A percentile compares a stretch with the other conserved stretches of the same genome.
These are phyloP conservation scores for Polypterus bichir DNA, from an alignment of 2,113 vertebrate species.

Conservation along the genomic window DNA sequence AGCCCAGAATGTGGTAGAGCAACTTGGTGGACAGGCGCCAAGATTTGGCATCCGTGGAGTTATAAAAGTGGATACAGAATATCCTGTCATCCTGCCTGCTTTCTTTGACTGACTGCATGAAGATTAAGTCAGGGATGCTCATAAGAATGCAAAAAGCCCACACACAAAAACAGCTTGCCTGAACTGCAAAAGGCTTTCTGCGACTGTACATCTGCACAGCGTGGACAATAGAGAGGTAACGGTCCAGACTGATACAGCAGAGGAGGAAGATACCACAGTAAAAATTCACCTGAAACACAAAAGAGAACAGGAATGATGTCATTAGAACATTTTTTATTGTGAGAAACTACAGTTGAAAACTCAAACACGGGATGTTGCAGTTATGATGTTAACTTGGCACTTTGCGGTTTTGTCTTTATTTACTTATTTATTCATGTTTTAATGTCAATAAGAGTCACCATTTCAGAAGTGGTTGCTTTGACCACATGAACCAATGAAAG, in stretches of 20 bases:
- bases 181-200: constrained; percentile 31
- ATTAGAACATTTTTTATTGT: too few relatives aligned
- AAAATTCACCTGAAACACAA: constrained; percentile 57
- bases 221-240: constrained; percentile 72
- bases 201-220: constrained; percentile 71
- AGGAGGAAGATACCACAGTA: constrained; percentile 75
- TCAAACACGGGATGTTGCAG: too few relatives aligned
- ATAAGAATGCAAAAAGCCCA: constrained; percentile 62
- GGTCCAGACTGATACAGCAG: constrained; percentile 73
- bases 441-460: too few relatives aligned
- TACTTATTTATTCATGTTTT: too few relatives aligned
- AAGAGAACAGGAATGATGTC: background rate
- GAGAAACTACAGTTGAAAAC: too few relatives aligned
- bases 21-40: constrained; percentile 31
- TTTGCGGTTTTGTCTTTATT: too few relatives aligned
- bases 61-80: constrained; percentile 41
- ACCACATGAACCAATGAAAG: too few relatives aligned
- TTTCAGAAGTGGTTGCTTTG: too few relatives aligned
- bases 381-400: too few relatives aligned
- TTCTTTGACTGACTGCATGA: constrained; percentile 21
- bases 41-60: rapidly evolving
- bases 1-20: constrained; percentile 54
- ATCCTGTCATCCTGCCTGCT: constrained; percentile 19
- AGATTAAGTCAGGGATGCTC: constrained; percentile 60
- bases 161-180: constrained; percentile 47